Conservation (phyloP, 2,888 invertebrate genomes). For the Drosophila austrosaltans region DNA sequence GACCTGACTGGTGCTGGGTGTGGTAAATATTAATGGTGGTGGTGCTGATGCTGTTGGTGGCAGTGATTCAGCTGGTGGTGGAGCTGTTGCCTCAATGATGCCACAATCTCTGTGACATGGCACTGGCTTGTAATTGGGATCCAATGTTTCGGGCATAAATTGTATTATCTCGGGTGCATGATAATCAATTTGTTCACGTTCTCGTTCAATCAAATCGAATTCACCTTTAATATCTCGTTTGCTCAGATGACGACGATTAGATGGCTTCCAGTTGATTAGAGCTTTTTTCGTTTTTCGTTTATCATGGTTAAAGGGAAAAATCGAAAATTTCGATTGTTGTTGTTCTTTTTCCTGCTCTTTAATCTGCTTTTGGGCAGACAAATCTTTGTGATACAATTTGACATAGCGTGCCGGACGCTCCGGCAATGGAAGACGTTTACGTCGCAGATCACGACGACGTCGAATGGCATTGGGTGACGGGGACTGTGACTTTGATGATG, state of each 20-base stretch:
- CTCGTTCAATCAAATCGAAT: conserved; percentile 79
- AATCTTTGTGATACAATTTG: conserved; percentile 73
- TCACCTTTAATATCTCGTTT: conserved; percentile 82
- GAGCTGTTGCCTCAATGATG: conserved; percentile 34
- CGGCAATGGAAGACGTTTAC: conserved; percentile 56
- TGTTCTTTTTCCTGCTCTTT: conserved; percentile 22
- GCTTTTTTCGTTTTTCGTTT: conserved; percentile 67
- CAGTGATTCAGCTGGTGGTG: conserved; percentile 18
- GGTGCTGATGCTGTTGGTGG: conserved; percentile 3
- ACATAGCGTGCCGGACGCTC: conserved; percentile 71
- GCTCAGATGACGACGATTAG: conserved; percentile 49
- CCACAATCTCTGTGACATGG: conserved; percentile 76
- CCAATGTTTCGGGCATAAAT: conserved; percentile 81
- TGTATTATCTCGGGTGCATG: conserved; percentile 82
- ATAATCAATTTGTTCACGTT: conserved; percentile 72
- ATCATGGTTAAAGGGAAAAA: conserved; percentile 2
- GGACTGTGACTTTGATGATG: background rate
- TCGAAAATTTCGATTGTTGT: conserved; percentile 25
- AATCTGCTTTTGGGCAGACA: conserved; percentile 43
- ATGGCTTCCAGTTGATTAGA: conserved; percentile 33
- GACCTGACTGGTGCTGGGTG: conserved; percentile 20
- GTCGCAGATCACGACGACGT: conserved; percentile 72
- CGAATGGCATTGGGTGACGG: conserved; percentile 63
- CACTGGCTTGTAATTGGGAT: conserved; percentile 76
- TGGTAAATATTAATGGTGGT: background rate